phyloP scores from a whole-genome alignment of 1,140 invertebrate species.

The Bombus difficillimus region DNA sequence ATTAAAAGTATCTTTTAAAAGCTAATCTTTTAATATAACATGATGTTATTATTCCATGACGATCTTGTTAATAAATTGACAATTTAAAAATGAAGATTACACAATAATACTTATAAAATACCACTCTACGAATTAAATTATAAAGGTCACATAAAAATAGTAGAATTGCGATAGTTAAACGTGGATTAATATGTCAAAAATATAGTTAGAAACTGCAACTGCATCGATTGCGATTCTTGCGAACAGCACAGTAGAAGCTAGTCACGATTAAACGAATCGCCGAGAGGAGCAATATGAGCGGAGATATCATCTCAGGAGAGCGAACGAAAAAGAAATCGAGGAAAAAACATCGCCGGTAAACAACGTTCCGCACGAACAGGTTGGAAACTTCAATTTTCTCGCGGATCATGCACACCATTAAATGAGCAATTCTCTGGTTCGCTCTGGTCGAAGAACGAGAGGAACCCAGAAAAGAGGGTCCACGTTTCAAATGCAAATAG shows the following conservation, averaged over 20 bases:
- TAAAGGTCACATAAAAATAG: background rate
- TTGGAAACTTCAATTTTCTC: slow-evolving; percentile 22
- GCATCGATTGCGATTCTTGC: background rate
- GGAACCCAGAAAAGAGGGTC: background rate
- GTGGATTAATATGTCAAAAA: background rate
- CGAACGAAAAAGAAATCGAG: background rate
- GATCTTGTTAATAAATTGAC: too few relatives aligned
- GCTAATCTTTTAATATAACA: too few relatives aligned
- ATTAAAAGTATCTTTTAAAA: background rate
- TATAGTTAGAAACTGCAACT: background rate
- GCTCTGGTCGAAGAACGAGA: background rate
- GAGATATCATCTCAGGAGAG: background rate
- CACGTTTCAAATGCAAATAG: slow-evolving; percentile 45
- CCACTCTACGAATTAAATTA: too few relatives aligned
- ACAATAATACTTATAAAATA: too few relatives aligned
- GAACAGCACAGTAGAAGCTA: background rate
- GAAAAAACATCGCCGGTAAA: background rate
- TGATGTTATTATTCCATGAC: too few relatives aligned
- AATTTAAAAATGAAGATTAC: too few relatives aligned
- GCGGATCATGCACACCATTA: slow-evolving; percentile 45
- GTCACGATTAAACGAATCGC: background rate
- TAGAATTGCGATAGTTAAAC: background rate
- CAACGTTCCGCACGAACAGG: slow-evolving; percentile 13
- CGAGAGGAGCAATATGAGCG: background rate
- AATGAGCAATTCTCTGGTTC: slow-evolving; percentile 56